phyloP scores from a whole-genome alignment of 1,140 invertebrate genomes.

The Papilio helenus region DNA sequence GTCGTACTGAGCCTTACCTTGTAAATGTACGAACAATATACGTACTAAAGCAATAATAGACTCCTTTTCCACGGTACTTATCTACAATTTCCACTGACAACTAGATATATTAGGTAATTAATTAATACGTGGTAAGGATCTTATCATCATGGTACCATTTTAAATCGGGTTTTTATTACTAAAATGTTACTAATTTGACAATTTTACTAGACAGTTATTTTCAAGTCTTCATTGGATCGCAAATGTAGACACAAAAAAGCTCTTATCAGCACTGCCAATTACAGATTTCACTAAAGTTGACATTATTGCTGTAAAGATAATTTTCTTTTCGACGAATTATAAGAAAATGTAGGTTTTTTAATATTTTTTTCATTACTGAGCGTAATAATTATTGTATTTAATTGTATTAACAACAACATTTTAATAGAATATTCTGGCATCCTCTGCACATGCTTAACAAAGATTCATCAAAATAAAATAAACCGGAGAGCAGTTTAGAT shows the following conservation, averaged over 20 bases:
- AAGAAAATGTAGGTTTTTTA: neutral
- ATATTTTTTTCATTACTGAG: neutral
- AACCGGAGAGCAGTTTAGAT: too few relatives aligned
- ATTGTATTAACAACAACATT: too few relatives aligned
- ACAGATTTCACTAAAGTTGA: neutral
- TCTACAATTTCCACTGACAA: too few relatives aligned
- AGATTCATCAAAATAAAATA: too few relatives aligned
- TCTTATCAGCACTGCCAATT: neutral
- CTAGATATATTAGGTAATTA: too few relatives aligned
- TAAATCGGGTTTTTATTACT: too few relatives aligned
- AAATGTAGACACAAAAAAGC: neutral
- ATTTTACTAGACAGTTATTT: too few relatives aligned
- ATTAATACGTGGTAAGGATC: too few relatives aligned
- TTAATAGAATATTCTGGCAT: too few relatives aligned
- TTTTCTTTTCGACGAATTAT: neutral
- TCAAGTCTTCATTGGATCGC: neutral
- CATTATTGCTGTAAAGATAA: neutral
- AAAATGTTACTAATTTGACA: too few relatives aligned
- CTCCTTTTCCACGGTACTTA: neutral
- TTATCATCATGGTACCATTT: too few relatives aligned
- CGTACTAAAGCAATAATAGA: neutral
- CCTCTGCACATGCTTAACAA: too few relatives aligned
- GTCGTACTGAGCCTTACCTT: neutral
- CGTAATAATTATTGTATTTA: neutral
- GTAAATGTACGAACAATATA: neutral